Evolutionary conservation across 92 coral and sea anemone species (phyloP).

Genomic region (Heteractis magnifica): DNA sequence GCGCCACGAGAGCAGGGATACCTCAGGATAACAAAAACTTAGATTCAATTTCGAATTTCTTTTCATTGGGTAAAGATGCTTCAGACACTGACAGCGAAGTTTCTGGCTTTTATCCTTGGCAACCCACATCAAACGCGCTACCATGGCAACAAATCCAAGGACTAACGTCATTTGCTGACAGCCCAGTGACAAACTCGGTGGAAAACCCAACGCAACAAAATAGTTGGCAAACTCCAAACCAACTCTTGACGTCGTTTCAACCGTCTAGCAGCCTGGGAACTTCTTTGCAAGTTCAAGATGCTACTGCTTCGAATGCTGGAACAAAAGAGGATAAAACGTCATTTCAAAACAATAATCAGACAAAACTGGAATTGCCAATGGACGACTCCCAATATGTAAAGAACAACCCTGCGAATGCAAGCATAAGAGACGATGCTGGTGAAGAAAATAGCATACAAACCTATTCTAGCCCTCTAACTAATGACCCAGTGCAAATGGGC

Average conservation of each 20-base stretch:
- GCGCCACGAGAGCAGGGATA: background rate
- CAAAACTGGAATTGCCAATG: background rate
- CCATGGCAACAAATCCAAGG: constrained; percentile 11
- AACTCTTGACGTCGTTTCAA: constrained; percentile 9
- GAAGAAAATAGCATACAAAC: background rate
- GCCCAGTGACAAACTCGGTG: background rate
- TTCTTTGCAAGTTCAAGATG: background rate
- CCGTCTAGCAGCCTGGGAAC: background rate
- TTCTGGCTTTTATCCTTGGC: background rate
- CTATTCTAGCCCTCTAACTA: background rate
- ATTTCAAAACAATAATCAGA: constrained; percentile 5
- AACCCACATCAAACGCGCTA: background rate
- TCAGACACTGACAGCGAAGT: background rate
- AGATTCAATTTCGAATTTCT: background rate
- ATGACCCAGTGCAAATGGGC: background rate
- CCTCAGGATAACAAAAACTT: background rate
- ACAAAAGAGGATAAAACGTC: background rate
- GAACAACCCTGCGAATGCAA: background rate
- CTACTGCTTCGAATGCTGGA: background rate
- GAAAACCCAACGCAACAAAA: background rate
- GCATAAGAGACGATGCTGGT: too few species aligned
- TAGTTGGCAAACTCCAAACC: background rate
- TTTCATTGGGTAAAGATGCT: background rate
- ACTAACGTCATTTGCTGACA: background rate
- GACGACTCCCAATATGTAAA: background rate